Evolutionary conservation across 1,140 invertebrate genomes (phyloP), one percentile per base, ranked within the genome.

Genomic region (Nixonia krombeini): DNA sequence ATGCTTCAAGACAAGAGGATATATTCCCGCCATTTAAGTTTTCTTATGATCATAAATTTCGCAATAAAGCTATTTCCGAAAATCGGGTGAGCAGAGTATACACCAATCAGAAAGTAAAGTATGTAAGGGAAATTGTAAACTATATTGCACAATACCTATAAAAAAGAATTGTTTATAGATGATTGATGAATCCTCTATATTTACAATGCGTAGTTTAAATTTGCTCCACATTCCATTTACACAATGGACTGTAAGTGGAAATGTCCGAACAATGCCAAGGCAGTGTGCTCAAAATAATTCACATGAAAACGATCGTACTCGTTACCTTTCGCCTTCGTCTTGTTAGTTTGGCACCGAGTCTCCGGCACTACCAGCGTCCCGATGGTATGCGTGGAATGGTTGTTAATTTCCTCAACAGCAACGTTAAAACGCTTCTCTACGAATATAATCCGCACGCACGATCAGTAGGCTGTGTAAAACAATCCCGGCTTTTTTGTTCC

Each of bases 331-430:
- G 58, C 49, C 44, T 63, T 72, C 33, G 57, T 72, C 65, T 68
- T 68, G 63, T 68, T 68, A 68, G 31, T 72, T 62, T 72, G 70
- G 64, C 70, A 62, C 47, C 41, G 37, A 40, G 38, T 50, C 18
- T 6, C 56, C 46, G 38, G 31, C 31, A 45, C 42, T 21, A 40
- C 25, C 9, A 61, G 49, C 58, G 40, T 56, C 29, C 18, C 37
- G 18, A 21, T 52, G 61, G 46, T 59, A 59, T 65, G 51, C 38
- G 15, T 35, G 46, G 47, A 70, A 65, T 65, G 67, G 40, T 40
- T 57, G 45, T 55, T 56, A 31, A 59, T 65, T 61, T 70, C 41
- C 51, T 61, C 64, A 52, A 63, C 51, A 59, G 58, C 49, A 53
- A 45, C 65, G 49, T 68, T 68, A 70, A 70, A 42, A 46, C 42